A percentile compares a stretch with the other conserved stretches of the same genome.
Conservation (phyloP, 2,797 vertebrate species). For the Myoxocephalus aenaeus region DNA sequence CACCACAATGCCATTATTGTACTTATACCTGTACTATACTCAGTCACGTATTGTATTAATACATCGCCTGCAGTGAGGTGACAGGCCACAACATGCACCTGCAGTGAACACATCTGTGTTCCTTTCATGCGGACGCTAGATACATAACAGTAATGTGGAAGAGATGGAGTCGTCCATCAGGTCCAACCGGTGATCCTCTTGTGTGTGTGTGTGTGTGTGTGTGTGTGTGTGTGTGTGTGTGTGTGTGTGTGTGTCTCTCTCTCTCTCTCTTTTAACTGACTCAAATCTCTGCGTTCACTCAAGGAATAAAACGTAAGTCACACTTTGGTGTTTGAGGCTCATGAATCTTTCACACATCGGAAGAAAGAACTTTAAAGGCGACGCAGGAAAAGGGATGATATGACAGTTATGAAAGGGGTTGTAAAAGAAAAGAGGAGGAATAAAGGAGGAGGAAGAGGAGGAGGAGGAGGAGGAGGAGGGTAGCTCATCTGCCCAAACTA, state of each 20-base stretch:
- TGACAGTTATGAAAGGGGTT: constrained; percentile 16
- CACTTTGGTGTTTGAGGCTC: neutral
- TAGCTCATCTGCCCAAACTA: constrained; percentile 57
- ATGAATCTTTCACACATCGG: neutral
- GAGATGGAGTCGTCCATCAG: constrained; percentile 1
- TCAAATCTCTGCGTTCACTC: neutral
- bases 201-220: too few relatives aligned
- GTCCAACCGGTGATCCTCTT: constrained; percentile 26
- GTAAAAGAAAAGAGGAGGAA: neutral
- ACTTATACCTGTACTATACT: too few relatives aligned
- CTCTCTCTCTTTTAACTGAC: neutral
- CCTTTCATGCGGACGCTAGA: neutral
- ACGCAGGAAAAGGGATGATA: too few relatives aligned
- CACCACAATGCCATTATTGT: too few relatives aligned
- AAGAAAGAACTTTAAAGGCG: neutral
- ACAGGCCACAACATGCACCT: neutral
- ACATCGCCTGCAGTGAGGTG: too few relatives aligned
- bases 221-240: too few relatives aligned
- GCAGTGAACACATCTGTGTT: neutral
- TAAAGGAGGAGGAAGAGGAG: constrained; percentile 1
- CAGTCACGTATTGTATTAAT: too few relatives aligned
- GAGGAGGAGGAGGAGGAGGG: constrained; percentile 1
- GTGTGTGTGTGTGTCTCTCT: too few relatives aligned
- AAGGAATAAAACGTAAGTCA: neutral
- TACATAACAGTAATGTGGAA: constrained; percentile 9